phyloP scores from a whole-genome alignment of 2,888 invertebrate species.

The Diarsia dahlii region DNA sequence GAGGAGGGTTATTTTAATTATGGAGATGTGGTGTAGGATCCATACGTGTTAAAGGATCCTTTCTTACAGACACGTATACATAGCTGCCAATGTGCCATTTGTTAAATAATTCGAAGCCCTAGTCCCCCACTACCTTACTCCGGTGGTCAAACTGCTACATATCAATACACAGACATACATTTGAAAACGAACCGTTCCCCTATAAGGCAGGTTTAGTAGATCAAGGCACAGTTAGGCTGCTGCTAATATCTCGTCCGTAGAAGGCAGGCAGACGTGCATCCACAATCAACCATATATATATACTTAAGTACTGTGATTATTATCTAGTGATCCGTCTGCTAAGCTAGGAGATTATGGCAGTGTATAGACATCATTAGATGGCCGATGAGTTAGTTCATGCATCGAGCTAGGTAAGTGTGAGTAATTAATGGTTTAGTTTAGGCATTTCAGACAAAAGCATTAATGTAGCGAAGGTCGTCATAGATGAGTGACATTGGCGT shows the following conservation, averaged over 20 bases:
- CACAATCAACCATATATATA: conserved; percentile 29
- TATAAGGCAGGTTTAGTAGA: conserved; percentile 23
- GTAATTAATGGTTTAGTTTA: not conserved
- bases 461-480: conserved; percentile 1
- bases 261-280: conserved; percentile 23
- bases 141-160: not conserved
- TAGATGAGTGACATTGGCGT: conserved; percentile 31
- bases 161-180: not conserved
- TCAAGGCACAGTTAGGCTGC: conserved; percentile 38
- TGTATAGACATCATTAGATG: no score
- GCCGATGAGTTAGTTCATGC: not conserved
- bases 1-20: not conserved
- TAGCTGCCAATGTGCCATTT: not conserved
- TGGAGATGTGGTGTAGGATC: no score
- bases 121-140: not conserved
- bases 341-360: no score
- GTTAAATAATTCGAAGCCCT: not conserved
- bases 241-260: conserved; percentile 16
- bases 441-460: not conserved
- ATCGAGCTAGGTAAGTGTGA: not conserved
- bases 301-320: no score
- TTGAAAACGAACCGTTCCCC: conserved; percentile 7
- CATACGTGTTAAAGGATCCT: no score
- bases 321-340: no score
- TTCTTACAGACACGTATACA: not conserved